Evolutionary conservation across 2,113 vertebrate genomes (phyloP), one percentile per base, ranked within the genome.

Genomic region (Hippopotamus amphibius): DNA sequence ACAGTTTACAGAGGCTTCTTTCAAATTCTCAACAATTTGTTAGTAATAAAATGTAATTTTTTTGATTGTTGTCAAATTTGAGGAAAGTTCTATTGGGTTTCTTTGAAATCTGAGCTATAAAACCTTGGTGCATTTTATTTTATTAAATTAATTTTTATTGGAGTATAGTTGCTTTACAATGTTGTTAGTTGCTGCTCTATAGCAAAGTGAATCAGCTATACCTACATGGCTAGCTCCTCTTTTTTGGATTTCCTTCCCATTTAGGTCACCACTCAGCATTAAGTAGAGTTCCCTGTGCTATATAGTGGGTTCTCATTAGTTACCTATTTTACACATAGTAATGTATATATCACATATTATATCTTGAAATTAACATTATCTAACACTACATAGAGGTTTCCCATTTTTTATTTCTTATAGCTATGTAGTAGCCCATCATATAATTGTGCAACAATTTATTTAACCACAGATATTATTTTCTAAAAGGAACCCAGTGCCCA

Each of bases 391-490:
- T 41, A 63, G 88, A 79, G 9, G 9, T 33, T 96, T 92, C 9
- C 53, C 55, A 79, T 68, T 90, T 95, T 72, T 93, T 89, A 93
- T 71, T 89, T 69, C 37, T 93, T 92, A 61, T 37, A 82, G 57
- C 14, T 37, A 33, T 24, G 57, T 19, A 82, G 83, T 68, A 87
- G 8, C 41, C n/a, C 17, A 72, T 57, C n/a, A 90, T 55, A 55
- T 83, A 13, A 30, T 88, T 82, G 90, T 33, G 28, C 17, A 79
- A 53, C n/a, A 68, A 72, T 46, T 82, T 84, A 7, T 71, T 82
- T 81, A 53, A 86, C 19, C 17, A 88, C 26, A 95, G 95, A 59
- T 57, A 50, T 15, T 83, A 93, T 69, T 96, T 97, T 46, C 55
- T 96, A 90, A 95, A 89, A 85, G 9, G 93, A 96, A 93, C 12